phyloP scores from a whole-genome alignment of 2,113 vertebrate genomes.

The Chaetorhynchus papuensis region DNA sequence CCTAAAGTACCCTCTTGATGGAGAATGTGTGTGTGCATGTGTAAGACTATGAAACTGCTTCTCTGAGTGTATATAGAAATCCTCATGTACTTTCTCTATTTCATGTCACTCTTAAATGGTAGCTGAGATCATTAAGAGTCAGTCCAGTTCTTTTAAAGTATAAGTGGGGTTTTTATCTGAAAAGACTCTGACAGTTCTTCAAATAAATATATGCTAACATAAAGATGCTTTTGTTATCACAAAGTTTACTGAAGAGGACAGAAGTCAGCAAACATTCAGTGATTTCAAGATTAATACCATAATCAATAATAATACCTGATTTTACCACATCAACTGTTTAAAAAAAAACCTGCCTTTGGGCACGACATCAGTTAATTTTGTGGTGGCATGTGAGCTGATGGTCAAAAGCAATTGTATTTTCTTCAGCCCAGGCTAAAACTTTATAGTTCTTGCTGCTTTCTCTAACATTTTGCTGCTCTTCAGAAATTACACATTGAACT shows the following conservation, averaged over 20 bases:
- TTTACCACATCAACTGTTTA: neutral
- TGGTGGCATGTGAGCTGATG: neutral
- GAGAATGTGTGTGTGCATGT: neutral
- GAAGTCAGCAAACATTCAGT: neutral
- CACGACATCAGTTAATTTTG: neutral
- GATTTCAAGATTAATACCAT: neutral
- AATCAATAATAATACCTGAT: neutral
- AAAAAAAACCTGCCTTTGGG: neutral
- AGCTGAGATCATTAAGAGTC: neutral
- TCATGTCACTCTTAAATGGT: neutral
- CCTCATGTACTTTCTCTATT: neutral
- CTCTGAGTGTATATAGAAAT: neutral
- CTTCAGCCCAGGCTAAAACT: slow-evolving; percentile 19
- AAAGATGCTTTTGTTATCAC: neutral
- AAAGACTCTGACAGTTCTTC: neutral
- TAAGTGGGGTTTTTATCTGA: neutral
- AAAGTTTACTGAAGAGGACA: neutral
- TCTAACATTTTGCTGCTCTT: slow-evolving; percentile 49
- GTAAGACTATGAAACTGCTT: neutral
- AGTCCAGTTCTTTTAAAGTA: neutral
- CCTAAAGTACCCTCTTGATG: neutral
- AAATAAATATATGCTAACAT: neutral
- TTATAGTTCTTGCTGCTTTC: slow-evolving; percentile 37
- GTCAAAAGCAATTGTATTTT: slow-evolving; percentile 14
- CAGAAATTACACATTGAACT: neutral